phyloP scores from a whole-genome alignment of 2,113 vertebrate species.

The Xiphophorus couchianus region DNA sequence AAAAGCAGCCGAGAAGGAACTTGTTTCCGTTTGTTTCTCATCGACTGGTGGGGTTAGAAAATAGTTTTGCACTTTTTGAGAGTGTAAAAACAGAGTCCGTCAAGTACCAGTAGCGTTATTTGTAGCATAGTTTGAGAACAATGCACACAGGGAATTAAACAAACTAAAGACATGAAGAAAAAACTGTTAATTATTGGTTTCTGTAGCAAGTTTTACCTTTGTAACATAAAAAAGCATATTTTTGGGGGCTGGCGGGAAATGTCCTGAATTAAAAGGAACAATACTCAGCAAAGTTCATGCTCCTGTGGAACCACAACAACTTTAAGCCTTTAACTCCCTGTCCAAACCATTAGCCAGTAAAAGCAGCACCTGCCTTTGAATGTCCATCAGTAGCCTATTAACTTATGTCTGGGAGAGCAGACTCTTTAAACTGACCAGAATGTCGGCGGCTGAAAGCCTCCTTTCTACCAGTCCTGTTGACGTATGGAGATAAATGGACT shows the following conservation, averaged over 20 bases:
- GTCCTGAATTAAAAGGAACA: not conserved
- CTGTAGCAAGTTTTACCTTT: not conserved
- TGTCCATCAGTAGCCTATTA: constrained; percentile 74
- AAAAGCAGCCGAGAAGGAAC: too few species aligned
- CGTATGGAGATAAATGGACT: constrained; percentile 78
- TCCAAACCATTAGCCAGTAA: constrained; percentile 42
- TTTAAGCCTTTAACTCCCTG: constrained; percentile 51
- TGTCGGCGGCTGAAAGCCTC: constrained; percentile 56
- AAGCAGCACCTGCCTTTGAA: constrained; percentile 70
- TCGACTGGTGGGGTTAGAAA: too few species aligned
- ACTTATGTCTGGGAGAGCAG: constrained; percentile 61
- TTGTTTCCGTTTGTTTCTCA: too few species aligned
- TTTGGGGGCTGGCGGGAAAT: not conserved
- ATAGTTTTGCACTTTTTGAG: too few species aligned
- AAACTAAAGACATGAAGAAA: not conserved
- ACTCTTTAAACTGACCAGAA: constrained; percentile 66
- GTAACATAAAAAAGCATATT: not conserved
- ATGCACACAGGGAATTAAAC: not conserved
- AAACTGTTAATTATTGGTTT: not conserved
- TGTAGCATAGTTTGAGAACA: not conserved
- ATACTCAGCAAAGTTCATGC: not conserved
- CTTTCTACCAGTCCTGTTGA: constrained; percentile 59
- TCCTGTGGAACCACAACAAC: not conserved
- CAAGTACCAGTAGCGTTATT: not conserved
- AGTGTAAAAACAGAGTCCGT: not conserved